Conservation (phyloP, 2,113 vertebrate genomes). For the Pygoscelis adeliae region DNA sequence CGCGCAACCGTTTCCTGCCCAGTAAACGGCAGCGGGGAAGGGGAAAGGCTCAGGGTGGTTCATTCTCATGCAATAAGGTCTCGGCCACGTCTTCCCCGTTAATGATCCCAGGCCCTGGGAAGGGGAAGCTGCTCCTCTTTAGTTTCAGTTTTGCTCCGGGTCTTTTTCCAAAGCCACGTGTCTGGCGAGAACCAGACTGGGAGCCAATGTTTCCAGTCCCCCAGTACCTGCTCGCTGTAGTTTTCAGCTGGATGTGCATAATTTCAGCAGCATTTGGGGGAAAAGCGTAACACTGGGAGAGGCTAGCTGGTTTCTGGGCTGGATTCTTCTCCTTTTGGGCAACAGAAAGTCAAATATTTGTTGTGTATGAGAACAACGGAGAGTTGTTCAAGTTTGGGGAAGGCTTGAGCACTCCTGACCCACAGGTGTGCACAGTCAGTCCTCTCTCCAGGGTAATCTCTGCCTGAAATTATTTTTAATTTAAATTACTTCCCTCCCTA, state of each 20-base stretch:
- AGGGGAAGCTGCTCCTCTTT: neutral
- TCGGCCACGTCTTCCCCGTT: fast-evolving
- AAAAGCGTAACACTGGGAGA: fast-evolving
- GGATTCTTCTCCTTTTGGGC: neutral
- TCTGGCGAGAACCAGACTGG: fast-evolving
- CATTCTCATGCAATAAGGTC: fast-evolving
- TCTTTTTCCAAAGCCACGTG: neutral
- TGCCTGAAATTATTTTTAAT: neutral
- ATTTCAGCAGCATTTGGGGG: neutral
- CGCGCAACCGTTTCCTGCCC: neutral
- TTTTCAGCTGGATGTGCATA: neutral
- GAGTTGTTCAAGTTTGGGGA: neutral
- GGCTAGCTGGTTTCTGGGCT: neutral
- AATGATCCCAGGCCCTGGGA: fast-evolving
- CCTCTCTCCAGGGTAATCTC: neutral
- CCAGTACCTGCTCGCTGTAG: fast-evolving
- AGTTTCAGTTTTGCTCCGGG: neutral
- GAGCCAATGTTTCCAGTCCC: fast-evolving
- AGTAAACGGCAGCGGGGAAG: fast-evolving
- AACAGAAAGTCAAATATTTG: neutral
- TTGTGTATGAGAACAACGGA: neutral
- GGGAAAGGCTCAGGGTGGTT: fast-evolving
- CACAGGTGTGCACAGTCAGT: fast-evolving
- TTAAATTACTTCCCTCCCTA: neutral
- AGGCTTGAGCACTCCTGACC: neutral